Conservation (phyloP, 2,797 vertebrate genomes). For the Acanthis flammea region DNA sequence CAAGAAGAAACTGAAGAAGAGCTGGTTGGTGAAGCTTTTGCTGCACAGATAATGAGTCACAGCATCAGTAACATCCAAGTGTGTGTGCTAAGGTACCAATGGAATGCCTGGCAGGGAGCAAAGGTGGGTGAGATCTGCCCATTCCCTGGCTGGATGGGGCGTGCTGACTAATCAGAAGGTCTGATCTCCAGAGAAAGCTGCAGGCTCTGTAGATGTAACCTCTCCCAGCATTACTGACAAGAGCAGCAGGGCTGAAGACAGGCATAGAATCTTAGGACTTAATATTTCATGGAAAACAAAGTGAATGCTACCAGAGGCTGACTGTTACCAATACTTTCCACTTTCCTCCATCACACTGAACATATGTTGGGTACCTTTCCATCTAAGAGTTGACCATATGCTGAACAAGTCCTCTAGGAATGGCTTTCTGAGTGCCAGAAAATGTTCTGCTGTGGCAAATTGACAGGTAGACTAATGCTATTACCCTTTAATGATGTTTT, state of each 20-base stretch:
- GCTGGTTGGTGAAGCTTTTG: background rate
- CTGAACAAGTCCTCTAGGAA: conserved; percentile 27
- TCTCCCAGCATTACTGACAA: background rate
- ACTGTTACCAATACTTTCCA: background rate
- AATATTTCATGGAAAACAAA: background rate
- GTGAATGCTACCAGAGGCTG: background rate
- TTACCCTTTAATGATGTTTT: background rate
- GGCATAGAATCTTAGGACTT: background rate
- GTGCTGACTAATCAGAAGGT: background rate
- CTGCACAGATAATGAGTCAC: background rate
- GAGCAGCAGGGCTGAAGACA: background rate
- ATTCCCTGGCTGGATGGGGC: accelerated
- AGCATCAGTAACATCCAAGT: background rate
- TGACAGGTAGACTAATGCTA: background rate
- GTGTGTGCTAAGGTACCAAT: background rate
- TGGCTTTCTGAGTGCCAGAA: background rate
- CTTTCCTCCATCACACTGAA: background rate
- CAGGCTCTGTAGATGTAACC: background rate
- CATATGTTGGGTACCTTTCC: background rate
- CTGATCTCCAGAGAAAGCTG: background rate
- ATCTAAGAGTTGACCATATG: background rate
- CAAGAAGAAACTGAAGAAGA: background rate
- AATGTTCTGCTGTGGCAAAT: background rate
- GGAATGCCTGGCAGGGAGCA: background rate
- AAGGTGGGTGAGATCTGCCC: background rate